A percentile compares a stretch with the other conserved stretches of the same genome.
phyloP scores from a whole-genome alignment of 1,140 invertebrate species.

The Aphelenchoides fujianensis region DNA sequence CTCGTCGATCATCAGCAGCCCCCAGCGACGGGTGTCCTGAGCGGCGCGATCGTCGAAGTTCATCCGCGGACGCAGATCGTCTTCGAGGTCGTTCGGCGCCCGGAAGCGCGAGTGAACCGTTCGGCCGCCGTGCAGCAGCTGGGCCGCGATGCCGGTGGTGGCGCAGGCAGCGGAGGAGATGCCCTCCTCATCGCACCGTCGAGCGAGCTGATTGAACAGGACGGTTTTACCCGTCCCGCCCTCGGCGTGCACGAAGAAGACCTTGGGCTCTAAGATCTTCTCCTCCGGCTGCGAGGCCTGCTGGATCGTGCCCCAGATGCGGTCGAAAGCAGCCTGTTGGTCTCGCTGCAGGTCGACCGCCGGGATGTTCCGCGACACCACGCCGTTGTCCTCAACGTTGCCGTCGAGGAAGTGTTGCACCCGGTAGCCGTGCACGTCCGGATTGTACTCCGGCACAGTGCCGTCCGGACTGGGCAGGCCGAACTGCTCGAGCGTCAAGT shows the following conservation, averaged over 20 bases:
- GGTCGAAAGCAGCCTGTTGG: conserved; percentile 7
- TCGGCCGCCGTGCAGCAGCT: conserved; percentile 1
- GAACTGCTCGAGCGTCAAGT: background rate
- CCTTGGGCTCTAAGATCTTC: background rate
- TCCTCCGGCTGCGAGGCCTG: background rate
- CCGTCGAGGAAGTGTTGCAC: background rate
- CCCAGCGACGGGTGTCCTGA: background rate
- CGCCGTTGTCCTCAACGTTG: background rate
- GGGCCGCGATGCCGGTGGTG: conserved; percentile 18
- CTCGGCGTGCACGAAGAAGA: conserved; percentile 8
- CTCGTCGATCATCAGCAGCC: conserved; percentile 18
- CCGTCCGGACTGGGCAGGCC: background rate
- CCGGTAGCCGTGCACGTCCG: background rate
- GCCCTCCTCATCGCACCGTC: background rate
- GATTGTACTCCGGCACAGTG: background rate
- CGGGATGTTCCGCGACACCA: background rate
- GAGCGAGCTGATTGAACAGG: background rate
- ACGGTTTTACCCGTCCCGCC: conserved; percentile 23
- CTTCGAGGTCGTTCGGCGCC: background rate
- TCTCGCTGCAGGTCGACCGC: background rate
- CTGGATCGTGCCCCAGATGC: background rate
- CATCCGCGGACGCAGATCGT: background rate
- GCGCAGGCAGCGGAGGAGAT: background rate
- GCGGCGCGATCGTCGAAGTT: background rate
- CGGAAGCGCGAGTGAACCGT: conserved; percentile 10